A percentile compares a stretch with the other conserved stretches of the same genome.
Conservation (phyloP, 2,113 vertebrate species). For the Tympanuchus pallidicinctus region DNA sequence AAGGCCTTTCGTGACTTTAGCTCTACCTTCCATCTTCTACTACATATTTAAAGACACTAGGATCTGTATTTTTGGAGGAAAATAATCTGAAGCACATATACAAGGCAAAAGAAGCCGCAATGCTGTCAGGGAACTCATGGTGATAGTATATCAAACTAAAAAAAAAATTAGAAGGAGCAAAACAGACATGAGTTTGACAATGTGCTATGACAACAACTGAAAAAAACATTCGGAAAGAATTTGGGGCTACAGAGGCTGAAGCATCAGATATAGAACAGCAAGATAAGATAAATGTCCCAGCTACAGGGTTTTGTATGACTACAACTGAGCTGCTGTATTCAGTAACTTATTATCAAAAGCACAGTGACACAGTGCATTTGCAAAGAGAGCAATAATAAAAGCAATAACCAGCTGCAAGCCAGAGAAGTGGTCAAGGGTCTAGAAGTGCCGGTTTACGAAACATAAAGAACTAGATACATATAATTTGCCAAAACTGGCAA, state of each 20-base stretch:
- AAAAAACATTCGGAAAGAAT: constrained; percentile 22
- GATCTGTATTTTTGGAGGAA: constrained; percentile 40
- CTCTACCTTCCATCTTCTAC: constrained; percentile 54
- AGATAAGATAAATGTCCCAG: constrained; percentile 64
- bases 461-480: constrained; percentile 58
- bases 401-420: constrained; percentile 49
- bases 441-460: constrained; percentile 14
- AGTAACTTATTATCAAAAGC: constrained; percentile 45
- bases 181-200: constrained; percentile 71
- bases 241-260: constrained; percentile 70
- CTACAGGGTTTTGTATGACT: constrained; percentile 30
- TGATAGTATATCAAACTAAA: constrained; percentile 64
- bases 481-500: constrained; percentile 67
- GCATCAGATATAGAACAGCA: constrained; percentile 43
- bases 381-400: constrained; percentile 16
- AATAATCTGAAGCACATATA: constrained; percentile 61
- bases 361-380: constrained; percentile 10
- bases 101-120: constrained; percentile 67
- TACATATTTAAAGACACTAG: constrained; percentile 53
- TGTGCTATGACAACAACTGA: constrained; percentile 59
- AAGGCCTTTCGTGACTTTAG: not conserved
- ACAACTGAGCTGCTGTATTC: constrained; percentile 5
- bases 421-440: constrained; percentile 56
- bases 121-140: constrained; percentile 64
- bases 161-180: constrained; percentile 63